phyloP scores from a whole-genome alignment of 2,113 vertebrate genomes.

The Pterocles orientalis region DNA sequence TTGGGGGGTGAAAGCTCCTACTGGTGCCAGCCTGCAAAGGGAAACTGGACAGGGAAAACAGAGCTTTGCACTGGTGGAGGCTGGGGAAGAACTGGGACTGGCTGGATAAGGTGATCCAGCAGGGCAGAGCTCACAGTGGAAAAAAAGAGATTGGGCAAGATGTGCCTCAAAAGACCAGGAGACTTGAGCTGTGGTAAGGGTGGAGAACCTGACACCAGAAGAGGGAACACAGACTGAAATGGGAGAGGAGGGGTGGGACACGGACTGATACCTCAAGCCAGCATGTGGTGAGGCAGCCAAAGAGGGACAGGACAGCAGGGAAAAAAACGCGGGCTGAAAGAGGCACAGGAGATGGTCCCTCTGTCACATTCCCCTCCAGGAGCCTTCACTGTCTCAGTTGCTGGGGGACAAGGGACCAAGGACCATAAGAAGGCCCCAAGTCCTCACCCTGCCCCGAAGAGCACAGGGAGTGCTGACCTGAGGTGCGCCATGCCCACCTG shows the following conservation, averaged over 20 bases:
- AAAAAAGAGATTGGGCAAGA: neutral
- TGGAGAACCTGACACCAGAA: neutral
- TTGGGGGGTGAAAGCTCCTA: neutral
- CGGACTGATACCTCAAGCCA: rapidly evolving
- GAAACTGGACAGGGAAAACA: neutral
- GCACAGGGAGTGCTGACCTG: neutral
- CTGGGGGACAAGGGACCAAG: neutral
- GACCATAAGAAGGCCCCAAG: neutral
- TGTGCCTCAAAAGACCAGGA: neutral
- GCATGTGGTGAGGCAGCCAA: neutral
- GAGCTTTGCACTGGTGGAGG: neutral
- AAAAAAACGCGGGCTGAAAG: neutral
- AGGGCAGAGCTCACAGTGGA: neutral
- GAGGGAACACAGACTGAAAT: neutral
- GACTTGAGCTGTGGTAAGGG: neutral
- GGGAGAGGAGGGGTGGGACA: neutral
- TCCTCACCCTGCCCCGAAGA: neutral
- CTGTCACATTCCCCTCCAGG: neutral
- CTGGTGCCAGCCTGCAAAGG: neutral
- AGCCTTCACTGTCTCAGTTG: neutral
- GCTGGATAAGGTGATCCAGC: neutral
- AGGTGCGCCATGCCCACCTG: neutral
- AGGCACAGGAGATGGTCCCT: neutral
- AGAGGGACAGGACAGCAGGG: neutral
- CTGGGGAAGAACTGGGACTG: neutral